phyloP scores from a whole-genome alignment of 2,888 invertebrate species.

The Leptopterna dolabrata region DNA sequence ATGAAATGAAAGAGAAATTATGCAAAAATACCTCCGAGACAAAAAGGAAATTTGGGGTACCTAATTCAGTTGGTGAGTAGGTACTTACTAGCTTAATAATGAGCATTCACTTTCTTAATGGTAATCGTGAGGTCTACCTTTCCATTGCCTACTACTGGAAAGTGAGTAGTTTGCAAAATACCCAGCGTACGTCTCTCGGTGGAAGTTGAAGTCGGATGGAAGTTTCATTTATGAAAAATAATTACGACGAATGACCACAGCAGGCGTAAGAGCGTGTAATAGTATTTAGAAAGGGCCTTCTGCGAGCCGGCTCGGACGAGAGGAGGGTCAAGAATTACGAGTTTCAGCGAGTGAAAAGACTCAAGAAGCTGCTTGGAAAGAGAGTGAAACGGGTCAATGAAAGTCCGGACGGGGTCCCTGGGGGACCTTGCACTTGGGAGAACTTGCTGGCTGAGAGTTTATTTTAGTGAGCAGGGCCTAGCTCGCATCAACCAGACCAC shows the following conservation, averaged over 20 bases:
- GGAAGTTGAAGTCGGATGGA: too few species aligned
- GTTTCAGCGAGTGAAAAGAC: conserved; percentile 3
- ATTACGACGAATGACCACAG: background rate
- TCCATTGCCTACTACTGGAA: background rate
- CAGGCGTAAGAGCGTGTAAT: background rate
- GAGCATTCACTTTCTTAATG: too few species aligned
- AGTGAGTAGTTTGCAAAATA: background rate
- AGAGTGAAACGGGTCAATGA: conserved; percentile 2
- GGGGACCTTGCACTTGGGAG: background rate
- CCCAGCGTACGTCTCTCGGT: background rate
- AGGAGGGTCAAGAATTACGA: background rate
- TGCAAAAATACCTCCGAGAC: too few species aligned
- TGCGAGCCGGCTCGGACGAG: background rate
- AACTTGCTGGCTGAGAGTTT: background rate
- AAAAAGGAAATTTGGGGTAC: too few species aligned
- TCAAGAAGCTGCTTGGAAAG: background rate
- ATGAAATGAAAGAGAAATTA: too few species aligned
- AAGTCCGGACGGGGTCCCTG: background rate
- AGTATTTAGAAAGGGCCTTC: background rate
- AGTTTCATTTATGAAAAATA: background rate
- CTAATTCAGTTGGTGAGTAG: too few species aligned
- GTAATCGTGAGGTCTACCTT: too few species aligned
- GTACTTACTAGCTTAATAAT: too few species aligned
- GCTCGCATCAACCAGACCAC: background rate
- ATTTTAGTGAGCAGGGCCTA: background rate